phyloP scores from a whole-genome alignment of 1,140 invertebrate species.

The Formica selysi region DNA sequence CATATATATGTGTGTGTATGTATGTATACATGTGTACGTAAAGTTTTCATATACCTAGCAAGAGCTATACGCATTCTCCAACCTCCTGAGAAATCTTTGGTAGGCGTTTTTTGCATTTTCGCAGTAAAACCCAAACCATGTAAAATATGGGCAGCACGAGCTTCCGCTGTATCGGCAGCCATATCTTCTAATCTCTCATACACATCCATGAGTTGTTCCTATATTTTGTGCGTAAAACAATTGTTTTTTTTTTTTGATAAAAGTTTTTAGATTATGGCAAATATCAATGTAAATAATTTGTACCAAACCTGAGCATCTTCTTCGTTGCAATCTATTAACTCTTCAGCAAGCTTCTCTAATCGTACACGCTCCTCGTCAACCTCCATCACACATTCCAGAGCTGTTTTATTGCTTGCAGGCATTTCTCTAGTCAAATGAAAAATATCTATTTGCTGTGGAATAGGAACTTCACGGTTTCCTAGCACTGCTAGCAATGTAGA shows the following conservation, averaged over 20 bases:
- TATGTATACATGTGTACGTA: neutral
- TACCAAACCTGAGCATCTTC: conserved; percentile 89
- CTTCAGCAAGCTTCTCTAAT: conserved; percentile 97
- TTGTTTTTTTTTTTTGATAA: conserved; percentile 67
- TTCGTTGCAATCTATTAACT: conserved; percentile 94
- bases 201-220: conserved; percentile 98
- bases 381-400: conserved; percentile 98
- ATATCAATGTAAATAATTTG: neutral
- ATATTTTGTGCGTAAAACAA: conserved; percentile 76
- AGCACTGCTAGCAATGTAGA: conserved; percentile 97
- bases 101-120: conserved; percentile 96
- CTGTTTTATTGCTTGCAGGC: conserved; percentile 96
- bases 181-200: conserved; percentile 99
- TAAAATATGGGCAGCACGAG: conserved; percentile 97
- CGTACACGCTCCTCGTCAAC: conserved; percentile 97
- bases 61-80: conserved; percentile 99
- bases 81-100: conserved; percentile 98
- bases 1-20: neutral
- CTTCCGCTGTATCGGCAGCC: conserved; percentile 97
- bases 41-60: conserved; percentile 88
- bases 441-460: conserved; percentile 99
- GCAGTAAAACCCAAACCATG: conserved; percentile 98
- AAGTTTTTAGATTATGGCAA: conserved; percentile 1
- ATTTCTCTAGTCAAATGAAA: conserved; percentile 99
- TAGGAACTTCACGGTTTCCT: conserved; percentile 97